A percentile compares a stretch with the other conserved stretches of the same genome.
phyloP scores from a whole-genome alignment of 2,113 vertebrate genomes.

The Urocolius indicus region DNA sequence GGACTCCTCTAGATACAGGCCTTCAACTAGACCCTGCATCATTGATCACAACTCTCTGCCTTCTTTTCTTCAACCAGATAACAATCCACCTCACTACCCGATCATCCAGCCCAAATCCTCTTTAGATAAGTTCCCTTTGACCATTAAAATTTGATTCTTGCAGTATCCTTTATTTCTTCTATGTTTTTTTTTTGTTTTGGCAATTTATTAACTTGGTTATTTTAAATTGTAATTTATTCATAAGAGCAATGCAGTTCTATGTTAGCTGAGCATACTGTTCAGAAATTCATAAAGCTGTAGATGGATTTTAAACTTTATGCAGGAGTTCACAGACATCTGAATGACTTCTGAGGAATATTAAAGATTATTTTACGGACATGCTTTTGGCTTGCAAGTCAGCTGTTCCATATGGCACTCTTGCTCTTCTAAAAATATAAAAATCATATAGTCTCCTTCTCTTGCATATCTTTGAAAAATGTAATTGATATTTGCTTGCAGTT shows the following conservation, averaged over 20 bases:
- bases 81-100: too few species aligned
- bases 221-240: not conserved
- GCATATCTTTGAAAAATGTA: slow-evolving; percentile 3
- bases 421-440: not conserved
- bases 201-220: not conserved
- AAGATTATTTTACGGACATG: not conserved
- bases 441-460: not conserved
- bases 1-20: too few species aligned
- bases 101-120: not conserved
- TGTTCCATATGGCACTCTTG: not conserved
- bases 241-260: not conserved
- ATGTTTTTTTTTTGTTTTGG: not conserved
- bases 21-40: too few species aligned
- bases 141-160: not conserved
- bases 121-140: not conserved
- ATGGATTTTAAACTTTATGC: not conserved
- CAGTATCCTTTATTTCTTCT: not conserved
- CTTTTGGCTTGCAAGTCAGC: not conserved
- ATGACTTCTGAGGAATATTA: not conserved
- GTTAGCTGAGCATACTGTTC: not conserved
- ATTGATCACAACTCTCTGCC: too few species aligned
- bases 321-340: not conserved
- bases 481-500: not conserved
- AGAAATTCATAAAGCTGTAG: slow-evolving; percentile 7
- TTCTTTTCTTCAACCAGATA: too few species aligned